Base-by-base conservation (phyloP, 2,888 invertebrate genomes). In the Epistrophe grossulariae region DNA sequence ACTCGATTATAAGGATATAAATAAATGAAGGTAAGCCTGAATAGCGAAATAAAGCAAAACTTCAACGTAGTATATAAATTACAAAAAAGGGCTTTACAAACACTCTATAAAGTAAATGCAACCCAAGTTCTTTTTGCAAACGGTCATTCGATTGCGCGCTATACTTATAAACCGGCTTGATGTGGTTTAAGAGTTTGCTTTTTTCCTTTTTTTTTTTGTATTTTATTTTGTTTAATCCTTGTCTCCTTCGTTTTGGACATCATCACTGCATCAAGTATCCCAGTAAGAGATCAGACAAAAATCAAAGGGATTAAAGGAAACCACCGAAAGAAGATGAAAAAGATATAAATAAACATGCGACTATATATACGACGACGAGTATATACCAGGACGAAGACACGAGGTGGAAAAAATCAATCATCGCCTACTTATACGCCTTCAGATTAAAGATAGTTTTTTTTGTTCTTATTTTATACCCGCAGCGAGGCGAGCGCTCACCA, bases 41-140 rank as follows among this genome's bases (percentile, higher is more conserved):
- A 78, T 70, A 70, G 74, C 68, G 81, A 85, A 78, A 85, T 82
- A 85, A 82, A 85, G 73, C 85, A 85, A 85, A 84, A 85, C 81
- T 82, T 45, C 59, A 66, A 40, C 57, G 72, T 71, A 89, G 88
- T 89, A 88, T 89, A 89, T 89, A 89, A 89, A 89, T 89, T 88
- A 88, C 88, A 55, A 84, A 88, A 88, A 88, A 89, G 84, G 87
- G 80, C 74, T 72, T 87, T 84, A 55, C 81, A 80, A 88, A 89
- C 89, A 89, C 89, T 88, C 88, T 89, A 89, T 89, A 89, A 89
- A 89, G 88, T 87, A 88, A 88, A 84, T 78, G 81, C 73, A 50
- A 28, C 68, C 64, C 50, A 57, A 71, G 68, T 38, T 57, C n/a
- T n/a, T n/a, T n/a, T n/a, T 35, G 48, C 50, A 77, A 77, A 77